These are phyloP conservation scores for Megaleporinus macrocephalus DNA, from an alignment of 2,113 vertebrate genomes.

Conservation along the genomic window DNA sequence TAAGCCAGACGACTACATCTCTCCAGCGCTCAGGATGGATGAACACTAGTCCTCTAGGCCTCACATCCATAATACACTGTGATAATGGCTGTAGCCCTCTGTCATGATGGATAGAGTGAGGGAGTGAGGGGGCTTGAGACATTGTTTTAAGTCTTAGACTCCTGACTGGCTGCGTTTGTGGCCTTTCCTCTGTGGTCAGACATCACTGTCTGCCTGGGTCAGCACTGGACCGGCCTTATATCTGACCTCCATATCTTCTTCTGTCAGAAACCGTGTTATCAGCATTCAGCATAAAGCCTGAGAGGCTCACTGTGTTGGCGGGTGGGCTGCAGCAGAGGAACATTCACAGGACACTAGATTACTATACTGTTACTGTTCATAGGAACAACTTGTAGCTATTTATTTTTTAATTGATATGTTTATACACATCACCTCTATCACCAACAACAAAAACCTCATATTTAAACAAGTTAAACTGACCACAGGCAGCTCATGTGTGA, in stretches of 20 bases:
- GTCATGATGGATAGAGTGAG: background rate
- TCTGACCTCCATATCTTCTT: background rate
- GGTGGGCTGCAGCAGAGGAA: background rate
- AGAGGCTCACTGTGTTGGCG: background rate
- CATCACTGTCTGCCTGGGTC: constrained; percentile 22
- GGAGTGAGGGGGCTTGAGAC: background rate
- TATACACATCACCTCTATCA: too few species aligned
- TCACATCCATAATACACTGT: background rate
- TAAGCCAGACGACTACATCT: background rate
- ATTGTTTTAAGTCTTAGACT: background rate
- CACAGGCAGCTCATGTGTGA: too few species aligned
- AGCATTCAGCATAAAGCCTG: background rate
- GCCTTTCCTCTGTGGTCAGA: background rate
- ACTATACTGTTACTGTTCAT: too few species aligned
- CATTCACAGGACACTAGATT: background rate
- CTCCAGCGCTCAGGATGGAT: background rate
- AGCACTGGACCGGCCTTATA: background rate
- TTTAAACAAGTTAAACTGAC: too few species aligned
- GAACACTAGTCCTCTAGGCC: background rate
- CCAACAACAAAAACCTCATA: too few species aligned
- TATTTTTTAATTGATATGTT: too few species aligned
- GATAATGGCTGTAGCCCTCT: background rate
- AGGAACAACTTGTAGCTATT: too few species aligned
- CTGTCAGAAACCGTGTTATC: background rate
- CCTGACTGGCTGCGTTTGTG: constrained; percentile 3